Evolutionary conservation across 2,888 invertebrate genomes (phyloP), one percentile per base, ranked within the genome.

Genomic region (Spisula solida): DNA sequence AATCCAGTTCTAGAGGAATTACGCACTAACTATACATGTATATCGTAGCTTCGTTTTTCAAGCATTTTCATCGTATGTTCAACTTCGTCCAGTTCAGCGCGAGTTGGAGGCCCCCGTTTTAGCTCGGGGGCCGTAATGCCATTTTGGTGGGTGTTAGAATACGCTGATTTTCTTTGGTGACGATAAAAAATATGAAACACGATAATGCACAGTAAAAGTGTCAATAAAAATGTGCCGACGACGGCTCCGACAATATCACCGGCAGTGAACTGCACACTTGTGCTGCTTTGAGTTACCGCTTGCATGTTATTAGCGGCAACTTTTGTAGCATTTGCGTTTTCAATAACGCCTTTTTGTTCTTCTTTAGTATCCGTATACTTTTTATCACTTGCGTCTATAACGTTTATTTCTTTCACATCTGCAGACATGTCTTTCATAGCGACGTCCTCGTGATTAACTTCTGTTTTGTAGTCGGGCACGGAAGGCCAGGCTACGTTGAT

Each of bases 241-340:
- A 96, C 95, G 25, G 96, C 96, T n/a, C 96, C 96, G 6, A 96
- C 94, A 31, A 96, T 94, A 86, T 96, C 96, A 48, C 95, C 94
- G 51, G 95, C 92, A 41, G 94, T 95, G 87, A 96, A 96, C 48
- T 93, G 88, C 31, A 75, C 91, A 79, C 85, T 87, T 31, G 79
- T 82, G 34, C 85, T 88, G 41, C 66, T 75, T 51, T 81, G 90
- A 18, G 88, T 88, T 18, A 88, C 85, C 18, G 87, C 89, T 78
- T 79, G 48, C 29, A 78, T 88, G 70, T 85, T 81, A 60, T 80
- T 85, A 20, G 83, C 82, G 18, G 70, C 51, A 34, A 80, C 87
- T 75, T 80, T 86, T 60, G 79, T 85, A 82, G 85, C 51, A 60
- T 87, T 90, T 29, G 85, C 66, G 79, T 82, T 85, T 25, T 70